Conservation (phyloP, 2,797 vertebrate genomes). For the Spizella passerina region DNA sequence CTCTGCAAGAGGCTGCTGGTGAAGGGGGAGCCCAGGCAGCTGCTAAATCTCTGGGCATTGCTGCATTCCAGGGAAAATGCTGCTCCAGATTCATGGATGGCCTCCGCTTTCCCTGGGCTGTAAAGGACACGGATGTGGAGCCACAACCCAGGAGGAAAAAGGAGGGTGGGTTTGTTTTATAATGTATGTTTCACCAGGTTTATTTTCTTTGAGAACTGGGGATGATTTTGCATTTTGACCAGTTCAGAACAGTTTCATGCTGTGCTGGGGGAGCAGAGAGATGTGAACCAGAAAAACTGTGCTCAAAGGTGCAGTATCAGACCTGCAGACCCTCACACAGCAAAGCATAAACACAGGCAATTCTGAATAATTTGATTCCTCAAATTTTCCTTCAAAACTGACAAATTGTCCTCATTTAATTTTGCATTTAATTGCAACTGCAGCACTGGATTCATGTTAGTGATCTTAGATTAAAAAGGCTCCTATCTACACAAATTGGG, state of each 20-base stretch:
- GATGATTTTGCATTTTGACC: neutral
- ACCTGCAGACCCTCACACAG: neutral
- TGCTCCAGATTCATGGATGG: fast-evolving
- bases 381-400: neutral
- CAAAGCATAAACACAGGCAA: neutral
- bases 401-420: neutral
- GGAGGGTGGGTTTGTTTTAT: fast-evolving
- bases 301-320: fast-evolving
- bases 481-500: neutral
- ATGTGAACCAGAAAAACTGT: neutral
- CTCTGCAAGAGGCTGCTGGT: neutral
- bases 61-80: neutral
- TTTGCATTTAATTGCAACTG: neutral
- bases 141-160: fast-evolving
- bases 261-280: neutral
- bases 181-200: neutral
- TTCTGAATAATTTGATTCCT: neutral
- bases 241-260: fast-evolving
- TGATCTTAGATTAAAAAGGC: neutral
- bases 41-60: neutral
- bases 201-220: neutral
- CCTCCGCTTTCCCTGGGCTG: neutral
- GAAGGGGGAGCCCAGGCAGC: neutral
- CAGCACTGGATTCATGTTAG: neutral
- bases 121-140: fast-evolving